Base-by-base conservation (phyloP, 2,888 invertebrate species). In the Leptinotarsa rubiginosa region DNA sequence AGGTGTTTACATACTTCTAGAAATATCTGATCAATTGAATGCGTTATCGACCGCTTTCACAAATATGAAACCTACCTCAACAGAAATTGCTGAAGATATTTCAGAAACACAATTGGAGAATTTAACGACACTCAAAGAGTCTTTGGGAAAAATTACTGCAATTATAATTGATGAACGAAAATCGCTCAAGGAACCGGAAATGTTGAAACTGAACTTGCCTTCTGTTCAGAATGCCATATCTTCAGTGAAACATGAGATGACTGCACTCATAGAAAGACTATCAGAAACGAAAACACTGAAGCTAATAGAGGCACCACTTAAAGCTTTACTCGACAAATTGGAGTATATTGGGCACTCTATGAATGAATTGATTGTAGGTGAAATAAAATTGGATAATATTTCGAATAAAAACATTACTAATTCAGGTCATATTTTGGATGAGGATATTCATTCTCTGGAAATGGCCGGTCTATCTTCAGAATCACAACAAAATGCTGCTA, bases 211-310 rank as follows among this genome's bases (percentile, higher is more conserved):
- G 41, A 47, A 72, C 4, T 7, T 67, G 49, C 68, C 73, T 22
- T 52, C 73, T 69, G 15, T 77, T n/a, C 64, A 74, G n/a, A 56
- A 59, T 54, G 77, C 76, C 20, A 3, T 73, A n/a, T 47, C 59
- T 18, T 73, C 74, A 65, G 20, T 80, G 18, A 81, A 81, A 76
- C 69, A 75, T 47, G 47, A 69, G n/a, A 71, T 81, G 22, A 68
- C 73, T 49, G 65, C 62, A 65, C 16, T 54, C 4, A 47, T 54
- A 31, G 20, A 67, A 31, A 18, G 16, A 66, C 2, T 56, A 56
- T 72, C 68, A 3, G 50, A 47, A 66, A 56, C 47, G 22, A 64
- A 69, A 70, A 75, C 65, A 20, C 65, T 50, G 52, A 69, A 70
- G 56, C 41, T 49, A 25, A 72, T 66, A 25, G 59, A 70, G 62